A percentile compares a stretch with the other conserved stretches of the same genome.
Evolutionary conservation across 64 coral and sea anemone genomes (phyloP).

Genomic region (Astreopora myriophthalma): DNA sequence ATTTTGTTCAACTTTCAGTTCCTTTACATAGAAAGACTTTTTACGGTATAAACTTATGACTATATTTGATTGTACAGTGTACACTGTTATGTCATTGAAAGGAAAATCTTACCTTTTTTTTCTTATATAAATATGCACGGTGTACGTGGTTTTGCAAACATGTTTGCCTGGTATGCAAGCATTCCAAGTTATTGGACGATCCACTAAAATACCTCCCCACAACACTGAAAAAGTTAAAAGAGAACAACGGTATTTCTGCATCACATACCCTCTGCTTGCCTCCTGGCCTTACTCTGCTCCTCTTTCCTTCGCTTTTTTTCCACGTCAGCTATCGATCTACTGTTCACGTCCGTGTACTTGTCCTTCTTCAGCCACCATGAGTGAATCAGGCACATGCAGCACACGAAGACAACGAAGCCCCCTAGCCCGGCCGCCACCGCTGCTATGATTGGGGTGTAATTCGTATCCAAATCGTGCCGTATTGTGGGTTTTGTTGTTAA

Average conservation of each 20-base stretch:
- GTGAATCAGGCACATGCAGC: slow-evolving; percentile 61
- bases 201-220: too few relatives aligned
- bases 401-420: slow-evolving; percentile 43
- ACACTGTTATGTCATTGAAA: too few relatives aligned
- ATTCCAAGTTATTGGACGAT: too few relatives aligned
- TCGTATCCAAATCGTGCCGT: background rate
- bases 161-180: too few relatives aligned
- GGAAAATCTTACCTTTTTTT: too few relatives aligned
- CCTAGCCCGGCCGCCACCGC: slow-evolving; percentile 14
- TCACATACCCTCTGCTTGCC: background rate
- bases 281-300: background rate
- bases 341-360: slow-evolving; percentile 69
- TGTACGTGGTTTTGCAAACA: too few relatives aligned
- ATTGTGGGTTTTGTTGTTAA: background rate
- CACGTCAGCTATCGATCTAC: slow-evolving; percentile 15
- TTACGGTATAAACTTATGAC: too few relatives aligned
- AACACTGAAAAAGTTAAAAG: too few relatives aligned
- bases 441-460: slow-evolving; percentile 68
- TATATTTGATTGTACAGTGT: too few relatives aligned
- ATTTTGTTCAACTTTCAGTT: too few relatives aligned
- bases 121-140: too few relatives aligned
- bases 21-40: too few relatives aligned
- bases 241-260: background rate
- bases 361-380: slow-evolving; percentile 68
- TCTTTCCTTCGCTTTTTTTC: slow-evolving; percentile 20